These are phyloP conservation scores for Gorsachius goisagi DNA, from an alignment of 2,113 vertebrate genomes.

Conservation along the genomic window DNA sequence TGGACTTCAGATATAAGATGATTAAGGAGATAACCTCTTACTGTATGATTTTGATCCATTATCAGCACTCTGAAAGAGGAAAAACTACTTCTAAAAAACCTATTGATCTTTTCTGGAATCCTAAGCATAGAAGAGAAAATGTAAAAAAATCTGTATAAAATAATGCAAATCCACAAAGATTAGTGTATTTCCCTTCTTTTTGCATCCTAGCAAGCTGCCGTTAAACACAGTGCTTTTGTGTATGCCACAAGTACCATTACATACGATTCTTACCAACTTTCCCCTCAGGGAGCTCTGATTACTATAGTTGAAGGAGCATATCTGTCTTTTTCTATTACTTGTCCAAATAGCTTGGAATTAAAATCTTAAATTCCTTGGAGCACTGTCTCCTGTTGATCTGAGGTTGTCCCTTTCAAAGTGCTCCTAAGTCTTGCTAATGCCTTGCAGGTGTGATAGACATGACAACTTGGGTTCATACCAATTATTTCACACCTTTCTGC, in stretches of 20 bases:
- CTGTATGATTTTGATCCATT: neutral
- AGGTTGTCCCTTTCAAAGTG: neutral
- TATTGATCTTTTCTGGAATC: neutral
- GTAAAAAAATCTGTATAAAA: neutral
- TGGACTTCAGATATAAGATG: neutral
- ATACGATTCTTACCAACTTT: neutral
- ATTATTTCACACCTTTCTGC: slow-evolving; percentile 3
- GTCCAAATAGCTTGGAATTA: neutral
- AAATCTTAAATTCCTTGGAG: neutral
- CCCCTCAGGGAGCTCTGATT: neutral
- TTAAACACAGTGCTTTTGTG: neutral
- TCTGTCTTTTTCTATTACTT: neutral
- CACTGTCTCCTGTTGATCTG: neutral
- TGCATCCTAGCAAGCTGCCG: neutral
- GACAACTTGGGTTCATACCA: neutral
- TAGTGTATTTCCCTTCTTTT: neutral
- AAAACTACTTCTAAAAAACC: neutral
- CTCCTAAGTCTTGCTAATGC: neutral
- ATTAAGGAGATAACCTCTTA: neutral
- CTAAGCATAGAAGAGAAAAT: neutral
- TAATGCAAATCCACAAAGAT: neutral
- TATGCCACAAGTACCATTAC: neutral
- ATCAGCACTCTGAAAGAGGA: neutral
- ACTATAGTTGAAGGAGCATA: neutral
- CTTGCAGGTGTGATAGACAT: neutral